Evolutionary conservation across 2,113 vertebrate genomes (phyloP).

Genomic region (Alaudala cheleensis): DNA sequence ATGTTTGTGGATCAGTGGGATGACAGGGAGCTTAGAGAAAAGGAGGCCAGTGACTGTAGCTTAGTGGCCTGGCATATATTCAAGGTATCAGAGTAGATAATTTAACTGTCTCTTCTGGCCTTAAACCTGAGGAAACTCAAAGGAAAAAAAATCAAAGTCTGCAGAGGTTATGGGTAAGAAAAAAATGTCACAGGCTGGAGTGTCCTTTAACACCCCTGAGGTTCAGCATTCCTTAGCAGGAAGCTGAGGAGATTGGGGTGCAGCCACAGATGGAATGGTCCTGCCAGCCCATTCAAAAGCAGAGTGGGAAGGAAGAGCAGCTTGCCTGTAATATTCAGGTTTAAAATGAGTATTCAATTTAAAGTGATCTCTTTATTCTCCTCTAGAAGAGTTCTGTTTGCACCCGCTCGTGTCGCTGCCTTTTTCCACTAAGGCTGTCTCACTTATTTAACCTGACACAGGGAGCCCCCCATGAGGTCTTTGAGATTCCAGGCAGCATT

Average conservation of each 20-base stretch:
- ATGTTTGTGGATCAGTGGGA: not conserved
- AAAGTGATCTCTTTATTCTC: conserved; percentile 15
- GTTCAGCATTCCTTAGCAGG: not conserved
- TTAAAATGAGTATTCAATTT: not conserved
- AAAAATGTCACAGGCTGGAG: not conserved
- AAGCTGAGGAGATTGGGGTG: not conserved
- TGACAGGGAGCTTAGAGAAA: not conserved
- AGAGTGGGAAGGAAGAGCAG: not conserved
- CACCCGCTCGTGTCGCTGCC: conserved; percentile 34
- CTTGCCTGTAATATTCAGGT: not conserved
- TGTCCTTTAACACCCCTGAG: not conserved
- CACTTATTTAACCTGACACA: conserved; percentile 82
- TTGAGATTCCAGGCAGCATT: conserved; percentile 79
- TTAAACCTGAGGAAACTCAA: not conserved
- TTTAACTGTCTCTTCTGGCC: not conserved
- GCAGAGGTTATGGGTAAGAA: not conserved
- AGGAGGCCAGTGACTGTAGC: not conserved
- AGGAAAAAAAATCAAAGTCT: not conserved
- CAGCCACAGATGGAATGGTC: not conserved
- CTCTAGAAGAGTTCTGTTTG: not conserved
- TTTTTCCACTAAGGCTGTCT: conserved; percentile 67
- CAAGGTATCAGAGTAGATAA: not conserved
- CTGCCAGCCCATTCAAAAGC: not conserved
- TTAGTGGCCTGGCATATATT: not conserved
- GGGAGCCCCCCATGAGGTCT: conserved; percentile 76